These are phyloP conservation scores for Macaca fascicularis DNA, from an alignment of 2,113 vertebrate species.

Conservation along the genomic window DNA sequence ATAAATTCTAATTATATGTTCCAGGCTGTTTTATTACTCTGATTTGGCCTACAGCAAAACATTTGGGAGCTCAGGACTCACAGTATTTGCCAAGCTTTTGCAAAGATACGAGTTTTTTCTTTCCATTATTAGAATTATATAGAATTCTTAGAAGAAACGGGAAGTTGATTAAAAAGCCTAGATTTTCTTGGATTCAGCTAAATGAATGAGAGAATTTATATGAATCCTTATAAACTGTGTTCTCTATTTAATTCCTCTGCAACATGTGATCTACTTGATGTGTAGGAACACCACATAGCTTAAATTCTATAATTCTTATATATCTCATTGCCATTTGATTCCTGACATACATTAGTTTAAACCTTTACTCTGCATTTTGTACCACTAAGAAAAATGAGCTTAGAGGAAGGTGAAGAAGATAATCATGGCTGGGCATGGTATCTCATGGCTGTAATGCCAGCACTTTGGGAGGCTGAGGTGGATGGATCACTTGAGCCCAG, in stretches of 20 bases:
- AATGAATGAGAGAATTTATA: constrained; percentile 26
- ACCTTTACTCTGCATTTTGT: background rate
- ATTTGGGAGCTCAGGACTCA: background rate
- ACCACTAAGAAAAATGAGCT: background rate
- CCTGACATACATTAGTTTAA: background rate
- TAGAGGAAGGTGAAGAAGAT: background rate
- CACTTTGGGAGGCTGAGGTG: too few relatives aligned
- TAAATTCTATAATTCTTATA: background rate
- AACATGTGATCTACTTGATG: background rate
- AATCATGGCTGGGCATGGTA: too few relatives aligned
- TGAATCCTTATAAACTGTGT: background rate
- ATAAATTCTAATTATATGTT: background rate
- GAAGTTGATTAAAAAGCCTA: background rate
- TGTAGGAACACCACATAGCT: background rate
- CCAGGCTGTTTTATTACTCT: background rate
- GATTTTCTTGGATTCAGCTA: constrained; percentile 20
- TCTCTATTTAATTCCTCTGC: background rate
- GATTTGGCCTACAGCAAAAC: background rate
- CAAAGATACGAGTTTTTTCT: background rate
- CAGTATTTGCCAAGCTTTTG: background rate
- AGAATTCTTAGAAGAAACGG: constrained; percentile 9
- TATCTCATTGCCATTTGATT: constrained; percentile 16
- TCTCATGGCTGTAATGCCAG: too few relatives aligned
- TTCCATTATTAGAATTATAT: background rate
- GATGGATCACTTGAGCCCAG: too few relatives aligned